phyloP scores from a whole-genome alignment of 2,888 invertebrate genomes.

The Tridacna crocea region DNA sequence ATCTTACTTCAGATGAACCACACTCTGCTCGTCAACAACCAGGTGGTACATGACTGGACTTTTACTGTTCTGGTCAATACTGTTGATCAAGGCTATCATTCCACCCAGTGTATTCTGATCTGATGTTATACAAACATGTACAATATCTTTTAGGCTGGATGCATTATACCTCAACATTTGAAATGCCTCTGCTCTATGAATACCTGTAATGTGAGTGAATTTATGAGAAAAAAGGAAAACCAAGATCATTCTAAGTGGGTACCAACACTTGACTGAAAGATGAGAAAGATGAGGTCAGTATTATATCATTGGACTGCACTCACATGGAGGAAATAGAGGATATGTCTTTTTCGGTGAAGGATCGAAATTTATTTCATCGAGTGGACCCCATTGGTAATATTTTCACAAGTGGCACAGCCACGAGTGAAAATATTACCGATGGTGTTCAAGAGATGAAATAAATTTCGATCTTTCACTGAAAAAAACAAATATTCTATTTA shows the following conservation, averaged over 20 bases:
- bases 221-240: too few relatives aligned
- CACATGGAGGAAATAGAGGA: too few relatives aligned
- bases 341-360: too few relatives aligned
- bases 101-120: constrained; percentile 80
- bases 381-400: too few relatives aligned
- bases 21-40: constrained; percentile 69
- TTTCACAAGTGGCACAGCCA: too few relatives aligned
- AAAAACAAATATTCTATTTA: too few relatives aligned
- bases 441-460: too few relatives aligned
- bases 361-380: too few relatives aligned
- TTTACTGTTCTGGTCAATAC: constrained; percentile 79
- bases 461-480: too few relatives aligned
- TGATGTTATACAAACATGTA: constrained; percentile 77
- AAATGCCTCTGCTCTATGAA: constrained; percentile 56
- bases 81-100: constrained; percentile 82
- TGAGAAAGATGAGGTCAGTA: not conserved
- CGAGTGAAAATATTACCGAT: too few relatives aligned
- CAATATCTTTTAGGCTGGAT: constrained; percentile 50
- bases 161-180: constrained; percentile 50
- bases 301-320: too few relatives aligned
- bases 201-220: constrained; percentile 36
- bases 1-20: constrained; percentile 72
- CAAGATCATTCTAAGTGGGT: not conserved
- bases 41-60: constrained; percentile 80
- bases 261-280: not conserved